phyloP scores from a whole-genome alignment of 2,113 vertebrate species.

The Orientallactaga bullata region DNA sequence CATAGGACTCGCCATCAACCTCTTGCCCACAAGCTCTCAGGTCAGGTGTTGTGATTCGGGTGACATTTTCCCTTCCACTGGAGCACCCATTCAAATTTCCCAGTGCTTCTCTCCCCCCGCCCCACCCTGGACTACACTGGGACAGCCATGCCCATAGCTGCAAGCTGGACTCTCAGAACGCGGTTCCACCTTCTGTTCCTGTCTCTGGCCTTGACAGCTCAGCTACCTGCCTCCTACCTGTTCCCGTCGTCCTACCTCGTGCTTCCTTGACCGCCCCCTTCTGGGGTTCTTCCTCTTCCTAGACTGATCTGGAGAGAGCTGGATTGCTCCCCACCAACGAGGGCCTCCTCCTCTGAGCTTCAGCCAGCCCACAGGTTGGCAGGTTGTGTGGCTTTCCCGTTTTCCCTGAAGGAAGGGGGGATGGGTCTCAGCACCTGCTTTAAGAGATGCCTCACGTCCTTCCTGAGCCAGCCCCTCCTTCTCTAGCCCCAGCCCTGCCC shows the following conservation, averaged over 20 bases:
- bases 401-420: background rate
- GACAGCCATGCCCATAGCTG: background rate
- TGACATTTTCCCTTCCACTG: too few relatives aligned
- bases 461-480: constrained; percentile 53
- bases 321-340: background rate
- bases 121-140: background rate
- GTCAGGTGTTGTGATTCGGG: background rate
- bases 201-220: background rate
- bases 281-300: constrained; percentile 23
- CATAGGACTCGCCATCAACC: background rate
- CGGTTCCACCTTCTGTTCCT: background rate
- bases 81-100: background rate
- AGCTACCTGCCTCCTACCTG: background rate
- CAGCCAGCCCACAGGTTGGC: background rate
- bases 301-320: background rate
- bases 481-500: constrained; percentile 16
- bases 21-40: background rate
- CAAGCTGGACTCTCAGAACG: background rate
- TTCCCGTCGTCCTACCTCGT: constrained; percentile 18
- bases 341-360: background rate
- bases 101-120: background rate
- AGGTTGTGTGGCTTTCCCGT: background rate
- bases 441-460: constrained; percentile 51
- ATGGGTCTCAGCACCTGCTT: constrained; percentile 71
- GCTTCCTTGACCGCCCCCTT: background rate